phyloP scores from a whole-genome alignment of 2,113 vertebrate species.

The Electrona antarctica region DNA sequence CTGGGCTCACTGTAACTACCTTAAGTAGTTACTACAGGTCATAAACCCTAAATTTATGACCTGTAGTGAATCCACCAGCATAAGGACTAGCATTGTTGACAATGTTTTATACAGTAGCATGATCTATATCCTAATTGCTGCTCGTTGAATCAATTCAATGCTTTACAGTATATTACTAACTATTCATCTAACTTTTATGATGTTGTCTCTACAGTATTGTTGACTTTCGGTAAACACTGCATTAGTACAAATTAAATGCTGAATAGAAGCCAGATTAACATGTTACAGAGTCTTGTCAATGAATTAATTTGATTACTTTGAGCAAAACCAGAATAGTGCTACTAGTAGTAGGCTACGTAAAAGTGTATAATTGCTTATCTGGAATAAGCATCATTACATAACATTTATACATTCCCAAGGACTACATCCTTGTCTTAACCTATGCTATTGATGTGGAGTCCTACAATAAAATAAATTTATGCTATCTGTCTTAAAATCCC shows the following conservation, averaged over 20 bases:
- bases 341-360: constrained; percentile 23
- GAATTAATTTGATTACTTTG: neutral
- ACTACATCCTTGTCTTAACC: neutral
- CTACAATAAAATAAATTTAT: neutral
- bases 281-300: neutral
- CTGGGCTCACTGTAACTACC: neutral
- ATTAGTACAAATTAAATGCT: neutral
- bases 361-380: constrained; percentile 43
- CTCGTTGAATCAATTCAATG: no score
- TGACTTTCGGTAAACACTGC: neutral
- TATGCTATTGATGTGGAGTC: neutral
- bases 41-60: no score
- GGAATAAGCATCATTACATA: constrained; percentile 30
- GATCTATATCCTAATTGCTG: no score
- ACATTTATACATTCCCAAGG: constrained; percentile 28
- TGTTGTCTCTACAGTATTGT: neutral
- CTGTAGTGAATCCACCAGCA: neutral
- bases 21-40: no score
- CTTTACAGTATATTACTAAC: no score
- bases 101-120: neutral
- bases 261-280: neutral
- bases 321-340: constrained; percentile 23
- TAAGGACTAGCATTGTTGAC: neutral
- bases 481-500: neutral
- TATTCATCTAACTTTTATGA: neutral